phyloP scores from a whole-genome alignment of 1,140 invertebrate species.

The Mercenaria mercenaria region DNA sequence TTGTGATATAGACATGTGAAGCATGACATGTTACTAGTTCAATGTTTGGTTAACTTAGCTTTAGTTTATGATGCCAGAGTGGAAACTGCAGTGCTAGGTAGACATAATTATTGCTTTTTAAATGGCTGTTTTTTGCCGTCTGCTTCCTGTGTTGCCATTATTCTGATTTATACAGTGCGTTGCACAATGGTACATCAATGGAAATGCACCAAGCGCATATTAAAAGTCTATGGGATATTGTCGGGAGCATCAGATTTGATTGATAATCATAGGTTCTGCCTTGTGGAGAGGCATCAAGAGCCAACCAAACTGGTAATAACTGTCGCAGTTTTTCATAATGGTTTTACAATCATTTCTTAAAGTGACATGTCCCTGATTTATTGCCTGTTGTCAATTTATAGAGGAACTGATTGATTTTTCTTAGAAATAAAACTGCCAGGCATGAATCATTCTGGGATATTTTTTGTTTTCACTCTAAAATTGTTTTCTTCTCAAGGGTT shows the following conservation, averaged over 20 bases:
- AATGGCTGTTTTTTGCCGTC: too few species aligned
- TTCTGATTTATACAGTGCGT: too few species aligned
- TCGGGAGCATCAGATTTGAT: too few species aligned
- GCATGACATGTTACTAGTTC: too few species aligned
- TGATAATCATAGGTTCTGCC: not conserved
- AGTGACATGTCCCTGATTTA: conserved; percentile 40
- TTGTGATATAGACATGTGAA: too few species aligned
- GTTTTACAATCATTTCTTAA: conserved; percentile 49
- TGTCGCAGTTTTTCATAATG: conserved; percentile 33
- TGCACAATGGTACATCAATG: too few species aligned
- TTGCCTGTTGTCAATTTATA: conserved; percentile 25
- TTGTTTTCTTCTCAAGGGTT: not conserved
- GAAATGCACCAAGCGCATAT: too few species aligned
- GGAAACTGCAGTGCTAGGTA: too few species aligned
- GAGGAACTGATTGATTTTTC: conserved; percentile 32
- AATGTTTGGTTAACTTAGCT: too few species aligned
- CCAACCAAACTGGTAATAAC: conserved; percentile 15
- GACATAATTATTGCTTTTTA: too few species aligned
- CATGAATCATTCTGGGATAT: not conserved
- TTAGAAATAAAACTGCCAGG: not conserved
- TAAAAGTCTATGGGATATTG: too few species aligned
- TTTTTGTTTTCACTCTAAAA: not conserved
- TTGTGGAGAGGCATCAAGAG: not conserved
- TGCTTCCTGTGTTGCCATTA: too few species aligned
- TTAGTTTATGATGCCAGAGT: not conserved